Conservation (phyloP, 2,797 vertebrate genomes). For the Paguma larvata region DNA sequence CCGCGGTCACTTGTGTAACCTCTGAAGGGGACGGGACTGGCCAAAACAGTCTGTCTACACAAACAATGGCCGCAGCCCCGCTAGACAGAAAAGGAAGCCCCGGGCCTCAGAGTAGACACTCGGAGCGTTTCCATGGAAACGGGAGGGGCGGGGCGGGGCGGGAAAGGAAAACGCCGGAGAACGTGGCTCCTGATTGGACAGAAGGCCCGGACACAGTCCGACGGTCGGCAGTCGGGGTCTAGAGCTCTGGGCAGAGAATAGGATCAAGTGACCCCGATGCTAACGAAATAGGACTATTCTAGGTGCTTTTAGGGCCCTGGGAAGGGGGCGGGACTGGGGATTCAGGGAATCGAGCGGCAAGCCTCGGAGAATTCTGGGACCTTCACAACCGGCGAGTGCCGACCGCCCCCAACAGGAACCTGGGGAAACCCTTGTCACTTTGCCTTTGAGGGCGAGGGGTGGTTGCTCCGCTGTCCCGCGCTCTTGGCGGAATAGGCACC, state of each 20-base stretch:
- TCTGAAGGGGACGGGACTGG: rapidly evolving
- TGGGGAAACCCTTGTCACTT: background rate
- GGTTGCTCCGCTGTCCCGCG: background rate
- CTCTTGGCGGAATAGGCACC: background rate
- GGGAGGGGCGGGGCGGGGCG: background rate
- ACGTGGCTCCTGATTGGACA: conserved; percentile 61
- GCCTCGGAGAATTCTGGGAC: background rate
- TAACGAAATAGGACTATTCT: background rate
- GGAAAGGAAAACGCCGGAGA: background rate
- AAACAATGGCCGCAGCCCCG: background rate
- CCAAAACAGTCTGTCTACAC: background rate
- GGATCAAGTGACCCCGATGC: rapidly evolving
- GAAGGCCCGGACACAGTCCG: rapidly evolving
- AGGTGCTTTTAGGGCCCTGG: background rate
- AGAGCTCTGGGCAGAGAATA: rapidly evolving
- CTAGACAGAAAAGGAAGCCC: background rate
- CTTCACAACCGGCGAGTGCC: background rate
- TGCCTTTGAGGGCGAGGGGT: no score
- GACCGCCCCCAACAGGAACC: background rate
- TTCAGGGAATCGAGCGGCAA: background rate
- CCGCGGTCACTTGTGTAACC: background rate
- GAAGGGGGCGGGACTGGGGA: background rate
- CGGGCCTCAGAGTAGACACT: background rate
- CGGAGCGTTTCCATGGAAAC: conserved; percentile 16
- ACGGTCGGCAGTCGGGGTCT: rapidly evolving